Percentiles rank a stretch among this genome's conserved stretches.
These are phyloP conservation scores for Bombylius major DNA, from an alignment of 2,888 invertebrate species.

Conservation along the genomic window DNA sequence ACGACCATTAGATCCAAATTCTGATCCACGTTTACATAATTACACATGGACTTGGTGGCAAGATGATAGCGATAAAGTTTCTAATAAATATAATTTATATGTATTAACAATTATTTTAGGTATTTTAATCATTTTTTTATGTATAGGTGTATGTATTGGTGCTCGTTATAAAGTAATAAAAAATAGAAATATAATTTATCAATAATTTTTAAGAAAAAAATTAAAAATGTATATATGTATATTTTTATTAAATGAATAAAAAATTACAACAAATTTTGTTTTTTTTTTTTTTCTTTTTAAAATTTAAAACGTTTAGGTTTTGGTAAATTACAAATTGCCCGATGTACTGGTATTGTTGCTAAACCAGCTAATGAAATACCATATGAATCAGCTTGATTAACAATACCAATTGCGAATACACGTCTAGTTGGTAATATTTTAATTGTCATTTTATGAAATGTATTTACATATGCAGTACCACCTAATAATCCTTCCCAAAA, in stretches of 20 bases:
- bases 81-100: neutral
- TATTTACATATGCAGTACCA: constrained; percentile 69
- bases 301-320: constrained; percentile 25
- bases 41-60: constrained; percentile 48
- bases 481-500: constrained; percentile 65
- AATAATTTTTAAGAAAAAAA: too few species aligned
- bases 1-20: constrained; percentile 39
- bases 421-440: constrained; percentile 43
- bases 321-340: constrained; percentile 53
- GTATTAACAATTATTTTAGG: too few species aligned
- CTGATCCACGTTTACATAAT: constrained; percentile 43
- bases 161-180: too few species aligned
- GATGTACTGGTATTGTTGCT: constrained; percentile 60
- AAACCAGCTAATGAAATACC: constrained; percentile 67
- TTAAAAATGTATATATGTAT: too few species aligned
- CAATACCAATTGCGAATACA: constrained; percentile 60
- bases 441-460: constrained; percentile 59
- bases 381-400: constrained; percentile 59
- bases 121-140: too few species aligned
- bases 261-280: too few species aligned
- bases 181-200: too few species aligned
- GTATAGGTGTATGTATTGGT: too few species aligned
- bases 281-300: too few species aligned
- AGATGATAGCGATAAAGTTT: constrained; percentile 24
- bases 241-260: too few species aligned